A percentile compares a stretch with the other conserved stretches of the same genome.
Evolutionary conservation across 2,888 invertebrate genomes (phyloP).

Genomic region (Synergus umbraculus): DNA sequence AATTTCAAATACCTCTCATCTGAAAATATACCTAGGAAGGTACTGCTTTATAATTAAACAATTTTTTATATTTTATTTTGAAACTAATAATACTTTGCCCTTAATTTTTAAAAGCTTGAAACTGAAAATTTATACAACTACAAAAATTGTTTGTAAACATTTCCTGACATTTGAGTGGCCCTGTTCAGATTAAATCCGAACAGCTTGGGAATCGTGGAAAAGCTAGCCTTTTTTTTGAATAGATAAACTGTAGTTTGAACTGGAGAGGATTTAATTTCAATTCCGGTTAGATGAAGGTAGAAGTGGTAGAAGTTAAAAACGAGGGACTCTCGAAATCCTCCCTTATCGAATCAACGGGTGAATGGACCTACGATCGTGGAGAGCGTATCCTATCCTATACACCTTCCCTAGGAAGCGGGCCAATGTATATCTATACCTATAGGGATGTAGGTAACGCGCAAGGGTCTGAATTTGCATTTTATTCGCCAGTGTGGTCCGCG

Average conservation of each 20-base stretch:
- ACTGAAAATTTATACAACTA: too few relatives aligned
- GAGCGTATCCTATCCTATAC: slow-evolving; percentile 49
- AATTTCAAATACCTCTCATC: too few relatives aligned
- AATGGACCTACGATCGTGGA: slow-evolving; percentile 66
- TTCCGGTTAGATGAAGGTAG: slow-evolving; percentile 23
- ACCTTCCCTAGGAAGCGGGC: slow-evolving; percentile 50
- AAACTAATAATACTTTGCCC: too few relatives aligned
- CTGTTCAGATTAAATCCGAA: neutral
- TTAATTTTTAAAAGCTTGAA: too few relatives aligned
- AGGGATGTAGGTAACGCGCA: slow-evolving; percentile 62
- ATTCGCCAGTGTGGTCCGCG: slow-evolving; percentile 73
- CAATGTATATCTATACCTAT: slow-evolving; percentile 44
- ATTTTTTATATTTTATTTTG: too few relatives aligned
- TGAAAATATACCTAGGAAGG: too few relatives aligned
- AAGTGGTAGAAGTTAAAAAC: slow-evolving; percentile 60
- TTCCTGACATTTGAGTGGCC: neutral
- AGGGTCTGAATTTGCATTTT: slow-evolving; percentile 78
- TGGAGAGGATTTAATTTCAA: slow-evolving; percentile 12
- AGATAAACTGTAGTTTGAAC: slow-evolving; percentile 22
- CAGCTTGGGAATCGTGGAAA: neutral
- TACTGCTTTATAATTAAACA: too few relatives aligned
- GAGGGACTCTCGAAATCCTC: slow-evolving; percentile 62
- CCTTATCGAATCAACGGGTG: slow-evolving; percentile 73
- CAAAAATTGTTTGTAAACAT: neutral
- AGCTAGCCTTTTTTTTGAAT: neutral